Evolutionary conservation across 2,113 vertebrate species (phyloP).

Genomic region (Oreochromis spilurus): DNA sequence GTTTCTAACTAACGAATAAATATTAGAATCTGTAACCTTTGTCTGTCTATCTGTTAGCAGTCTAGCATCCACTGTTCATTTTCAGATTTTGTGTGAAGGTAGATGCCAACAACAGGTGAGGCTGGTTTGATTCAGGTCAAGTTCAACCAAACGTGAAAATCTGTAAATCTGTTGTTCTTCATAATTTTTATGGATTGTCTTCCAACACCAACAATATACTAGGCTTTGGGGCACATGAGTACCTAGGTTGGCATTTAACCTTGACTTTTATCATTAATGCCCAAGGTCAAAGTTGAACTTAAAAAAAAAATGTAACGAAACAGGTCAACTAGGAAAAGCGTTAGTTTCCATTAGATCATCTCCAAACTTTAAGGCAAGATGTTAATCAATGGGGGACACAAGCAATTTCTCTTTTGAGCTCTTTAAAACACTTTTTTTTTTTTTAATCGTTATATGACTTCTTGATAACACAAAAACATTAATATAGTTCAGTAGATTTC

Average conservation of each 20-base stretch:
- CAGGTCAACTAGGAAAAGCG: background rate
- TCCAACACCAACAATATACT: background rate
- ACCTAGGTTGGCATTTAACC: background rate
- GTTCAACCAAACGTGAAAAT: background rate
- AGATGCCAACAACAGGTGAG: background rate
- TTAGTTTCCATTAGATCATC: background rate
- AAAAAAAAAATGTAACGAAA: background rate
- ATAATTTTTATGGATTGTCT: background rate
- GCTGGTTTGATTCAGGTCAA: background rate
- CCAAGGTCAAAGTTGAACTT: background rate
- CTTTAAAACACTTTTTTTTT: background rate
- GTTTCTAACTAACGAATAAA: background rate
- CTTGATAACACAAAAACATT: background rate
- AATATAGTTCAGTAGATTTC: background rate
- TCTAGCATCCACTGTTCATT: background rate
- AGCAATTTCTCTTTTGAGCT: background rate
- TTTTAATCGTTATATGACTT: background rate
- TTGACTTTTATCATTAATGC: background rate
- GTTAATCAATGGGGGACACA: background rate
- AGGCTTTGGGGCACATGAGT: background rate
- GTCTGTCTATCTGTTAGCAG: background rate
- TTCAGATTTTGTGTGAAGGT: background rate
- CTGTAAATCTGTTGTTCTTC: background rate
- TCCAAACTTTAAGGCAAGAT: background rate
- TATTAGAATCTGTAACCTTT: background rate